These are phyloP conservation scores for Bombycilla garrulus DNA, from an alignment of 2,113 vertebrate species.

Conservation along the genomic window DNA sequence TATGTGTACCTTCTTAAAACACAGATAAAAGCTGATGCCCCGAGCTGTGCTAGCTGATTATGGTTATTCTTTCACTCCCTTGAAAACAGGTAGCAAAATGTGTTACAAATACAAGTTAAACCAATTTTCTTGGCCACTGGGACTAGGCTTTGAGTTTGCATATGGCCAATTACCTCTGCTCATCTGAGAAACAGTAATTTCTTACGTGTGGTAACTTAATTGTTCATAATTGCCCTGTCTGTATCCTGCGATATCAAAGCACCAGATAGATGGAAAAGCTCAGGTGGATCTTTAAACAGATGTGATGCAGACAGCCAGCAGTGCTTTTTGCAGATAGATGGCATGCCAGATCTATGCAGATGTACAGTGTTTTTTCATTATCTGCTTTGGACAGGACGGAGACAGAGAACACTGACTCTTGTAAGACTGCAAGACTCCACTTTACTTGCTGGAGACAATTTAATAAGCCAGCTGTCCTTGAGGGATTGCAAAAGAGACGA, in stretches of 20 bases:
- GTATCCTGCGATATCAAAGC: not conserved
- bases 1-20: not conserved
- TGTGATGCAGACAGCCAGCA: not conserved
- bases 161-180: not conserved
- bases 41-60: not conserved
- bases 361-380: not conserved
- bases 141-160: not conserved
- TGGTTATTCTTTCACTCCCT: not conserved
- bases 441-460: not conserved
- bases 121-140: not conserved
- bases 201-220: not conserved
- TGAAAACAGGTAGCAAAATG: not conserved
- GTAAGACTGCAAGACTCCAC: not conserved
- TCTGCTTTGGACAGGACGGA: not conserved
- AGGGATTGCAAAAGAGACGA: not conserved
- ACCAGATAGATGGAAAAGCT: not conserved
- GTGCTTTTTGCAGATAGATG: not conserved
- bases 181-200: conserved; percentile 1
- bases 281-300: not conserved
- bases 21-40: not conserved
- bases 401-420: not conserved
- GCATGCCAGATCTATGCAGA: not conserved
- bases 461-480: not conserved
- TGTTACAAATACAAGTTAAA: not conserved
- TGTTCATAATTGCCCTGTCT: not conserved